These are phyloP conservation scores for Tetranychus truncatus DNA, from an alignment of 2,888 invertebrate genomes.

Conservation along the genomic window DNA sequence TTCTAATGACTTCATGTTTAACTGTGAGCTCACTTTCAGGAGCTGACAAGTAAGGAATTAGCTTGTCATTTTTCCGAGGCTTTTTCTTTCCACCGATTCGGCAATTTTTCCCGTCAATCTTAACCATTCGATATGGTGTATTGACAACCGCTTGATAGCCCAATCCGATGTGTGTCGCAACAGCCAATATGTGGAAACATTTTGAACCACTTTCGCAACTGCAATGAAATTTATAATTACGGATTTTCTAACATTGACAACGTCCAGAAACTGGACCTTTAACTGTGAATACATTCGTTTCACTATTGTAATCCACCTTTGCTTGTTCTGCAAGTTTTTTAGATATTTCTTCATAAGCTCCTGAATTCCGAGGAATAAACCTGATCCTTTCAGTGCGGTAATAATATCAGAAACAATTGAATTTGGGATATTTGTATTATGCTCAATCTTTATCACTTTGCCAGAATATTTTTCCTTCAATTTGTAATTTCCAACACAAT, in stretches of 20 bases:
- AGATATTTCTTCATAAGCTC: neutral
- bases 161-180: neutral
- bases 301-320: neutral
- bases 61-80: neutral
- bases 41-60: neutral
- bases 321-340: neutral
- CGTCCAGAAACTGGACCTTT: neutral
- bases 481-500: neutral
- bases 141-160: neutral
- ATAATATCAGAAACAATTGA: neutral
- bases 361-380: neutral
- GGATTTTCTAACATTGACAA: neutral
- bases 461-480: neutral
- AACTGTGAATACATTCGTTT: neutral
- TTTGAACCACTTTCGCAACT: neutral
- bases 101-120: neutral
- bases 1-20: neutral
- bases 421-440: neutral
- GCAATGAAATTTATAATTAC: neutral
- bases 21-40: neutral
- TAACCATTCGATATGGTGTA: neutral
- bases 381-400: neutral
- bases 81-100: neutral
- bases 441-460: neutral
- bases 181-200: neutral